phyloP scores from a whole-genome alignment of 1,140 invertebrate species.

The Pollicipes pollicipes region DNA sequence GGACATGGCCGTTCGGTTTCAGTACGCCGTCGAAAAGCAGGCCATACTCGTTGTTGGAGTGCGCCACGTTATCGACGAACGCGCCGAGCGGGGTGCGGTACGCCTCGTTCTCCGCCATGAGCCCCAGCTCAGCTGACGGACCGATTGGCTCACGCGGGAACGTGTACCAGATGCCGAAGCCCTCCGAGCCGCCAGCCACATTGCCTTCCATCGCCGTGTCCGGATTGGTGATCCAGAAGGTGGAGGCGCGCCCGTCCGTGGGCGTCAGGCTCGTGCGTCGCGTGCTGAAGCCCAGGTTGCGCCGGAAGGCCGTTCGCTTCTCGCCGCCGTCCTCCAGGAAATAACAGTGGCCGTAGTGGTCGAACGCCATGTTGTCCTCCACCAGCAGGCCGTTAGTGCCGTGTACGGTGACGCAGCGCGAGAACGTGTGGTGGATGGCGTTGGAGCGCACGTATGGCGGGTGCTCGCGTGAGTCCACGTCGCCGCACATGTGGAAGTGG shows the following conservation, averaged over 20 bases:
- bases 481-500: neutral
- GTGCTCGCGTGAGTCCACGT: neutral
- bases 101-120: neutral
- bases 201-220: neutral
- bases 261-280: neutral
- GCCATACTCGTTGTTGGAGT: conserved; percentile 2
- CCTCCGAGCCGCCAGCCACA: neutral
- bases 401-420: conserved; percentile 1
- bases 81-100: neutral
- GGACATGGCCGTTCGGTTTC: neutral
- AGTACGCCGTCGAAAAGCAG: neutral
- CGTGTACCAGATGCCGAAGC: neutral
- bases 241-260: neutral
- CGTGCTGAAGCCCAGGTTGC: conserved; percentile 2
- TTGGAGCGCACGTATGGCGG: neutral
- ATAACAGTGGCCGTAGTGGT: neutral
- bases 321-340: neutral
- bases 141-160: neutral
- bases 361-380: neutral
- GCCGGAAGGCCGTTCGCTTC: neutral
- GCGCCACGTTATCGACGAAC: neutral
- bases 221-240: conserved; percentile 3
- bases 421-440: neutral
- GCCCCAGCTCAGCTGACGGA: neutral
- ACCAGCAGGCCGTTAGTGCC: neutral